These are phyloP conservation scores for Halcyon badia DNA, from an alignment of 2,797 vertebrate genomes.

Conservation along the genomic window DNA sequence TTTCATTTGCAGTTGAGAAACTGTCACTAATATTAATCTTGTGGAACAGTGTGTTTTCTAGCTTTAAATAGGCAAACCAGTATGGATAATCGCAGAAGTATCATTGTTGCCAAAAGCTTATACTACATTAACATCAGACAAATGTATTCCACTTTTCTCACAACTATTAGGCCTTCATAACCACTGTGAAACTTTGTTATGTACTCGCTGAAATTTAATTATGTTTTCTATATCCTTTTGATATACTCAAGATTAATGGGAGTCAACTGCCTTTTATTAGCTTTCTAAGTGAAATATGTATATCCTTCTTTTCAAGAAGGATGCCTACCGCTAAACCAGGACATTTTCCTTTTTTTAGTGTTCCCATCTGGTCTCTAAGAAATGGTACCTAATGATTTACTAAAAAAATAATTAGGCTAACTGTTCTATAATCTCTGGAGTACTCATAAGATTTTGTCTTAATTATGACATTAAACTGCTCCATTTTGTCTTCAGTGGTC, in stretches of 20 bases:
- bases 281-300: slow-evolving; percentile 46
- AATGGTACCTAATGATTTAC: slow-evolving; percentile 13
- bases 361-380: slow-evolving; percentile 48
- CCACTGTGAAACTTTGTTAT: slow-evolving; percentile 13
- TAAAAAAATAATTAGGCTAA: slow-evolving; percentile 40
- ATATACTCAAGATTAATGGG: slow-evolving; percentile 44
- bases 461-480: slow-evolving; percentile 6
- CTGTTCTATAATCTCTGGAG: background rate
- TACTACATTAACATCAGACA: background rate
- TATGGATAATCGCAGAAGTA: background rate
- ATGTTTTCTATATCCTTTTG: slow-evolving; percentile 38
- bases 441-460: background rate
- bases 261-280: slow-evolving; percentile 56
- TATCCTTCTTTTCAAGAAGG: background rate
- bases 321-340: slow-evolving; percentile 46
- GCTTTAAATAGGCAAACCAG: background rate
- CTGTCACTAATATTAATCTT: background rate
- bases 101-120: slow-evolving; percentile 10
- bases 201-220: slow-evolving; percentile 51
- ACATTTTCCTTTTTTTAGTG: background rate
- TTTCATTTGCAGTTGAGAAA: background rate
- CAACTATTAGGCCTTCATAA: background rate
- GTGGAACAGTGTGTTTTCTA: slow-evolving; percentile 15
- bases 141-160: background rate
- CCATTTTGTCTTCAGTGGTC: background rate